Percentiles rank a stretch among this genome's conserved stretches.
These are phyloP conservation scores for Drosophila azteca DNA, from an alignment of 1,140 invertebrate genomes.

Conservation along the genomic window DNA sequence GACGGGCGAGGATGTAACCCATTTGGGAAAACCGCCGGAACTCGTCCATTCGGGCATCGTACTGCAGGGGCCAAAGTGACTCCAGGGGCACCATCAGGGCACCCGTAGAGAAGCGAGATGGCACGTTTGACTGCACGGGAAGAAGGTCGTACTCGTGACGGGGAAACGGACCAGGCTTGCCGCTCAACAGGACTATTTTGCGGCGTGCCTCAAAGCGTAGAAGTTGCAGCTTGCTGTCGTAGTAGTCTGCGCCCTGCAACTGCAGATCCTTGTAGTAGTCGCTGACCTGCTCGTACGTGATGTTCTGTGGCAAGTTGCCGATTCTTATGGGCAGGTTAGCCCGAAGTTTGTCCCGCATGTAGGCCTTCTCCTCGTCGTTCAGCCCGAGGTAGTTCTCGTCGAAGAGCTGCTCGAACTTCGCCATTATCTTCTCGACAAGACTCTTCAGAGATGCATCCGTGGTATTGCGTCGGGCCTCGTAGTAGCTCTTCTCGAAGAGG, in stretches of 20 bases:
- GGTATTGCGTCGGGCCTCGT: slow-evolving; percentile 19
- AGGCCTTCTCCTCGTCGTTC: slow-evolving; percentile 21
- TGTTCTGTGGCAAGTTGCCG: slow-evolving; percentile 48
- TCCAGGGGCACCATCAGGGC: slow-evolving; percentile 55
- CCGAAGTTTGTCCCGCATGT: slow-evolving; percentile 40
- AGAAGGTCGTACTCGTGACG: slow-evolving; percentile 28
- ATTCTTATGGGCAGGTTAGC: slow-evolving; percentile 50
- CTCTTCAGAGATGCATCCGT: slow-evolving; percentile 34
- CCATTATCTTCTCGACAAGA: slow-evolving; percentile 30
- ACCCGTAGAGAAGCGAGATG: slow-evolving; percentile 62
- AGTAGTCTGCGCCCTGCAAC: slow-evolving; percentile 36
- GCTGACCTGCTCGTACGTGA: slow-evolving; percentile 20
- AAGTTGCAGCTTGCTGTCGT: slow-evolving; percentile 55
- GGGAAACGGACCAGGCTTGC: slow-evolving; percentile 15
- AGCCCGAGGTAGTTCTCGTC: no score
- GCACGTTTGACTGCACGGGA: not conserved
- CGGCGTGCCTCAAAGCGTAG: slow-evolving; percentile 29
- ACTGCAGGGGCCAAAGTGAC: slow-evolving; percentile 59
- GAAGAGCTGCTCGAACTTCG: slow-evolving; percentile 21
- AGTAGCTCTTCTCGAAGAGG: slow-evolving; percentile 51
- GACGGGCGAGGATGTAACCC: slow-evolving; percentile 65
- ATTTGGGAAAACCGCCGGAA: slow-evolving; percentile 54
- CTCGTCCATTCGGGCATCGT: slow-evolving; percentile 30
- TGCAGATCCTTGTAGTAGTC: slow-evolving; percentile 41
- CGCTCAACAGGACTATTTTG: slow-evolving; percentile 27